A percentile compares a stretch with the other conserved stretches of the same genome.
phyloP scores from a whole-genome alignment of 2,888 invertebrate genomes.

The Fissipunctia ypsillon region DNA sequence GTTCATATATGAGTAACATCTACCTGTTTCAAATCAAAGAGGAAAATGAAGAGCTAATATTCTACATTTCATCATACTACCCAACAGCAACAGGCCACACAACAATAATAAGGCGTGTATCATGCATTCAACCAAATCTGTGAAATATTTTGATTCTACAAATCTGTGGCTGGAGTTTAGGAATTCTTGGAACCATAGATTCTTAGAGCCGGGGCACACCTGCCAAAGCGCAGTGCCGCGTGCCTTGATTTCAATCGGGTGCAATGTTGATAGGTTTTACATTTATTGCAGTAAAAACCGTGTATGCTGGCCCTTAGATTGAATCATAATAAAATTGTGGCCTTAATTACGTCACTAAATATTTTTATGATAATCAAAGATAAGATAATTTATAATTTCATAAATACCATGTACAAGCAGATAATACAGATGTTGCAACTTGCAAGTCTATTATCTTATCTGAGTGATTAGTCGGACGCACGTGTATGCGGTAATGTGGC shows the following conservation, averaged over 20 bases:
- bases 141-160: neutral
- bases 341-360: constrained; percentile 19
- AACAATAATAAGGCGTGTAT: no score
- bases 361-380: constrained; percentile 36
- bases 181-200: neutral
- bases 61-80: constrained; percentile 10
- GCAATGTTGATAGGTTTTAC: neutral
- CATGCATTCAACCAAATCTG: neutral
- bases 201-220: neutral
- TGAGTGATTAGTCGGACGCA: constrained; percentile 10
- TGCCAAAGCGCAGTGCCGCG: neutral
- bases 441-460: constrained; percentile 54
- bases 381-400: constrained; percentile 21
- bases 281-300: neutral
- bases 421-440: constrained; percentile 45
- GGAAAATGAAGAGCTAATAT: constrained; percentile 5
- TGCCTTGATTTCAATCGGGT: neutral
- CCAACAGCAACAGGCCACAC: neutral
- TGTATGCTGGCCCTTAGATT: neutral
- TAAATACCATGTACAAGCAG: constrained; percentile 25
- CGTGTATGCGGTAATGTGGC: constrained; percentile 22
- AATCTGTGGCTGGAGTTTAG: neutral
- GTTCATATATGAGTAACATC: neutral
- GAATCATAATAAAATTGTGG: neutral
- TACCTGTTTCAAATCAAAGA: neutral